Base-by-base conservation (phyloP, 2,113 vertebrate species). In the Otolemur garnettii region DNA sequence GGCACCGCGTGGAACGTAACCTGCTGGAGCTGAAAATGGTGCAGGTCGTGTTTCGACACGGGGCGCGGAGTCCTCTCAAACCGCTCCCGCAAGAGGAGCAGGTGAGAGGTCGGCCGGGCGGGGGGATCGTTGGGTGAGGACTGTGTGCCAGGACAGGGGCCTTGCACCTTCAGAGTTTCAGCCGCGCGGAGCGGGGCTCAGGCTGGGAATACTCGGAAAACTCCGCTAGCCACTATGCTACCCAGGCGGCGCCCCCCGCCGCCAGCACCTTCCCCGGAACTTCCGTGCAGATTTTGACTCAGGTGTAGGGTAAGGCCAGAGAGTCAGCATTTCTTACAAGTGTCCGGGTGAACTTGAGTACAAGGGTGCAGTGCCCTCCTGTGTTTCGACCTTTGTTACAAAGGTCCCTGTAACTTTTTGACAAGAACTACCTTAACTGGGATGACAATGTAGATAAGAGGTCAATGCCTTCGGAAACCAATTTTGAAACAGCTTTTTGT, bases 1-100 rank as follows among this genome's bases (percentile, higher is more conserved):
- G 17, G 72, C 57, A 6, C 24, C 71, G 87, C 0, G 72, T 33
- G 2, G 72, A 98, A 90, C 57, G 90, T 79, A 5, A 98, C 98
- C 38, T 14, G 1, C 93, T 98, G 97, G 97, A 99, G 69, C 98
- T 99, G 68, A 99, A 98, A 89, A 98, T 99, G 98, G 99, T 99
- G 62, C 99, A 99, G 97, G 99, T 99, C 15, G 96, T 99, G 77
- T 99, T 99, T 91, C 98, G 99, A 68, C 99, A 99, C 26, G 99
- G 99, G 0, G 99, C 99, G 2, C 99, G 99, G 81, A 99, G 99
- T 0, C 99, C 99, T 0, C 98, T 99, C 14, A 99, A 98, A 95
- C 98, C 98, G 0, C 99, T 99, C 71, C 99, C 99, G 5, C 98
- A 98, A 38, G 69, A 98, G 30, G 94, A 98, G 83, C 99, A 99